Conservation (phyloP, 1,140 invertebrate genomes). For the Myzus persicae region DNA sequence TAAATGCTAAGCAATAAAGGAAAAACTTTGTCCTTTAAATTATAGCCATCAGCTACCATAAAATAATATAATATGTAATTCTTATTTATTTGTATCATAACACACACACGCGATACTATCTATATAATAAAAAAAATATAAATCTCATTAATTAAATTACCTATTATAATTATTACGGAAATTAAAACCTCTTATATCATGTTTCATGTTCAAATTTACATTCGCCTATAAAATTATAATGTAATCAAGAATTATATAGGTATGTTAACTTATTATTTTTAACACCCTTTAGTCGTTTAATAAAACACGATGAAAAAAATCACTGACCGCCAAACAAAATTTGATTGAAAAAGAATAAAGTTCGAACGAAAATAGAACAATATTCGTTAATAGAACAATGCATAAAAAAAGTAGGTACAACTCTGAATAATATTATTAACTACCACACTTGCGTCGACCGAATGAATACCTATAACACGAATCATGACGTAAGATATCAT, state of each 20-base stretch:
- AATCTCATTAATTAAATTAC: neutral
- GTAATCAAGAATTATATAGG: neutral
- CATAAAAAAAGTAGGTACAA: neutral
- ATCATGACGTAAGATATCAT: neutral
- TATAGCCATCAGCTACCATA: neutral
- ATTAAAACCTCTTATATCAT: neutral
- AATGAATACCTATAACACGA: neutral
- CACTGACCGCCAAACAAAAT: neutral
- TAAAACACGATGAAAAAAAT: neutral
- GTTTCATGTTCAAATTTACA: neutral
- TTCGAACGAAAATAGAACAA: neutral
- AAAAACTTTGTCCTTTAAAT: neutral
- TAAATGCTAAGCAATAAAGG: neutral
- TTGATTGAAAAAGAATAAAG: neutral
- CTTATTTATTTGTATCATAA: neutral
- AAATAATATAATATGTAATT: neutral
- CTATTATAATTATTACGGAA: constrained; percentile 26
- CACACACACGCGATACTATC: neutral
- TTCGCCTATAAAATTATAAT: neutral
- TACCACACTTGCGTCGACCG: neutral
- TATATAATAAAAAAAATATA: neutral
- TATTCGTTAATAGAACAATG: neutral
- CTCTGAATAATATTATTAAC: neutral
- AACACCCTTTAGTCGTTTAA: neutral
- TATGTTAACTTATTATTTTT: constrained; percentile 12